These are phyloP conservation scores for Elachura formosa DNA, from an alignment of 2,113 vertebrate genomes.

Conservation along the genomic window DNA sequence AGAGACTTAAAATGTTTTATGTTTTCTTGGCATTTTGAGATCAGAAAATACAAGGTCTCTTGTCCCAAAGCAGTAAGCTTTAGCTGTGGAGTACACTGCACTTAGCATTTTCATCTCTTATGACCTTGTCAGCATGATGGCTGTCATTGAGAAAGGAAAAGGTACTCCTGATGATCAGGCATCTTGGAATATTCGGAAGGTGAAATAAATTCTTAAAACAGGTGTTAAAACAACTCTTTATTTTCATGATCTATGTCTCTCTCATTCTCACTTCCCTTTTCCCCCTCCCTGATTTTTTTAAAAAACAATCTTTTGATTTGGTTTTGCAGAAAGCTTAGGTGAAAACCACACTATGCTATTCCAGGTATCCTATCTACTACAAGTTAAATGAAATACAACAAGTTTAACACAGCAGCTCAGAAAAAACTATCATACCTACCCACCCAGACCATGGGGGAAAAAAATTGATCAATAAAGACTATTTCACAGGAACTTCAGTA, in stretches of 20 bases:
- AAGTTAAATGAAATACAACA: not conserved
- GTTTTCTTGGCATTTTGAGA: not conserved
- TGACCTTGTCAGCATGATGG: not conserved
- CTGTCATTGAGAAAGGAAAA: not conserved
- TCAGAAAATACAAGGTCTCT: not conserved
- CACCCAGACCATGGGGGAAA: not conserved
- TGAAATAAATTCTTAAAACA: not conserved
- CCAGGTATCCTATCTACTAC: not conserved
- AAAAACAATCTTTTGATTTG: not conserved
- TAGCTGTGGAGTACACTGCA: not conserved
- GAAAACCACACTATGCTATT: not conserved
- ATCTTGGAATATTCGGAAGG: not conserved
- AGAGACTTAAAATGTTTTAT: not conserved
- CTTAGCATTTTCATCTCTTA: not conserved
- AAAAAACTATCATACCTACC: not conserved
- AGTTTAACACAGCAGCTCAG: not conserved
- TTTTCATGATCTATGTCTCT: not conserved
- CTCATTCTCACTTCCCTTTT: not conserved
- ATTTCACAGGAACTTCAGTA: not conserved
- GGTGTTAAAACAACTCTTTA: not conserved
- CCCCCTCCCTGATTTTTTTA: fast-evolving
- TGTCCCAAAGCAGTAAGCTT: not conserved
- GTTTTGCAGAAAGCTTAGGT: not conserved
- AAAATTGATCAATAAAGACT: not conserved
- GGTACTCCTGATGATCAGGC: not conserved